Percentiles rank a stretch among this genome's conserved stretches.
phyloP scores from a whole-genome alignment of 2,888 invertebrate species.

The Napeogenes sylphis region DNA sequence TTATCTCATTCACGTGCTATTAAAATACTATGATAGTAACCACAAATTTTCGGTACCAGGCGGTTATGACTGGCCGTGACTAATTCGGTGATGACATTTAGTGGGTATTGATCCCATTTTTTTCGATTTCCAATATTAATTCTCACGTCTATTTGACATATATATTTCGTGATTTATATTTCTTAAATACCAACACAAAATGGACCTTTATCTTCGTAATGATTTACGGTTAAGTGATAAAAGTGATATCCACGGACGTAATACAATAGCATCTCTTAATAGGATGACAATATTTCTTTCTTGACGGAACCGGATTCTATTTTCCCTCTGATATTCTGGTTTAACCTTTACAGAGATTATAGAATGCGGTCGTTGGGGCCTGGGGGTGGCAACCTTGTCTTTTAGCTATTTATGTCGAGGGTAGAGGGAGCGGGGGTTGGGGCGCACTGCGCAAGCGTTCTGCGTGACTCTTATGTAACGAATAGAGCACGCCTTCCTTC shows the following conservation, averaged over 20 bases:
- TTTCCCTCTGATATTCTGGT: conserved; percentile 68
- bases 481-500: conserved; percentile 47
- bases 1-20: conserved; percentile 70
- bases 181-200: not conserved
- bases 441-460: conserved; percentile 64
- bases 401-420: conserved; percentile 76
- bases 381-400: conserved; percentile 76
- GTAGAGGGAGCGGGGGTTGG: conserved; percentile 56
- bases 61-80: conserved; percentile 63
- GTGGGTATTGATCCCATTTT: conserved; percentile 18
- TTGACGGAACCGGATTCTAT: conserved; percentile 57
- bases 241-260: not conserved
- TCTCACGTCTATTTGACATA: not conserved
- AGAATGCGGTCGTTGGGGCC: conserved; percentile 69
- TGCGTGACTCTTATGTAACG: conserved; percentile 68
- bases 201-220: too few relatives aligned
- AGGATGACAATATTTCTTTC: conserved; percentile 44
- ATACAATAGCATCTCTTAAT: not conserved
- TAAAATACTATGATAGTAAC: conserved; percentile 71
- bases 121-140: conserved; percentile 1
- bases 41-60: conserved; percentile 66
- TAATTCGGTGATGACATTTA: conserved; percentile 38
- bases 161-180: not conserved
- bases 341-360: conserved; percentile 75
- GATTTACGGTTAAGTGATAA: too few relatives aligned